A percentile compares a stretch with the other conserved stretches of the same genome.
Evolutionary conservation across 2,113 vertebrate genomes (phyloP).

Genomic region (Bettongia penicillata): DNA sequence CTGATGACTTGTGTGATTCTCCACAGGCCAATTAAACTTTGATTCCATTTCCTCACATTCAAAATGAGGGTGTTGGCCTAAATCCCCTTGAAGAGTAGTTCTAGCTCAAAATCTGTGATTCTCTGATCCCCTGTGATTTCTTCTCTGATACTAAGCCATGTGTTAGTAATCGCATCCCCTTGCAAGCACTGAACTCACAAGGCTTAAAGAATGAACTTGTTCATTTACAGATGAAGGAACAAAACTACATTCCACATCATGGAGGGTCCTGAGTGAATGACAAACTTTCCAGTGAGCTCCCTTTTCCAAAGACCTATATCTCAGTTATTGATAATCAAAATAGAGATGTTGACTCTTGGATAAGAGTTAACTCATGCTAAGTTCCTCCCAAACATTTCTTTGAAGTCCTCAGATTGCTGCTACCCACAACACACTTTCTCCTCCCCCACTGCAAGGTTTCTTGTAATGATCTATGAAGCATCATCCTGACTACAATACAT

Average conservation of each 20-base stretch:
- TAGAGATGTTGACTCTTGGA: background rate
- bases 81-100: background rate
- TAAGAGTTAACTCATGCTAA: too few species aligned
- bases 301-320: background rate
- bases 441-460: background rate
- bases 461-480: background rate
- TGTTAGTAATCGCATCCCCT: background rate
- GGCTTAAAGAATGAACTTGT: background rate
- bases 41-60: background rate
- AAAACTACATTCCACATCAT: background rate
- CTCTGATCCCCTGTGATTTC: background rate
- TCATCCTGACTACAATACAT: background rate
- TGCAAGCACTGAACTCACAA: background rate
- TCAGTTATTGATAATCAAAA: background rate
- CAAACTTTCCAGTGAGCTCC: background rate
- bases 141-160: background rate
- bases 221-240: background rate
- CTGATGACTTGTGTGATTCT: background rate
- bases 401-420: background rate
- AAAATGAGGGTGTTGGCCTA: background rate
- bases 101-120: background rate
- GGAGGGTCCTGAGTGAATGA: background rate
- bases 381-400: background rate
- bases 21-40: background rate
- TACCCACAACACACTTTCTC: background rate